Conservation (phyloP, 2,797 vertebrate species). For the Uromys caudimaculatus region DNA sequence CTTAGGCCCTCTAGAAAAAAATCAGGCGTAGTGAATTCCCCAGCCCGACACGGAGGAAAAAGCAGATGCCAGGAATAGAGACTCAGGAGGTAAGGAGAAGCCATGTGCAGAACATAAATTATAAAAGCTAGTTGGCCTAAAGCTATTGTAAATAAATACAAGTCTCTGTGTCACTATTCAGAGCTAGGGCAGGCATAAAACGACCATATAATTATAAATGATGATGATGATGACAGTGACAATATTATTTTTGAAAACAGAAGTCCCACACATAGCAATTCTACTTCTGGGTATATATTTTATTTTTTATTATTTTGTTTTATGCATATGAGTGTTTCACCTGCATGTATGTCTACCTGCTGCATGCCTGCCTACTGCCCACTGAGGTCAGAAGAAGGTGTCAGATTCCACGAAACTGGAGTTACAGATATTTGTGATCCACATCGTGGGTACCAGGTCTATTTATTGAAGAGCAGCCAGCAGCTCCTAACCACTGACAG, state of each 20-base stretch:
- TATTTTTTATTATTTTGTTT: not conserved
- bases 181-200: not conserved
- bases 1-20: not conserved
- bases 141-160: not conserved
- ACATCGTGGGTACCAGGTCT: not conserved
- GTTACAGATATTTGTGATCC: not conserved
- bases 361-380: not conserved
- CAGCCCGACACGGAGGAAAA: not conserved
- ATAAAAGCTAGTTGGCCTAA: not conserved
- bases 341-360: not conserved
- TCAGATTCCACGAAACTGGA: not conserved
- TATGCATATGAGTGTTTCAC: not conserved
- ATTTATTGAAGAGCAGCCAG: not conserved
- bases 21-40: not conserved
- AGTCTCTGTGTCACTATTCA: not conserved
- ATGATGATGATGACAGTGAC: not conserved
- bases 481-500: not conserved
- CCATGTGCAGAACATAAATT: not conserved
- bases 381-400: not conserved
- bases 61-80: not conserved
- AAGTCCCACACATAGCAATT: not conserved
- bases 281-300: not conserved
- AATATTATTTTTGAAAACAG: not conserved
- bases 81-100: not conserved
- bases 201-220: not conserved